Percentiles rank a stretch among this genome's conserved stretches.
Conservation (phyloP, 2,113 vertebrate genomes). For the Butorides virescens region DNA sequence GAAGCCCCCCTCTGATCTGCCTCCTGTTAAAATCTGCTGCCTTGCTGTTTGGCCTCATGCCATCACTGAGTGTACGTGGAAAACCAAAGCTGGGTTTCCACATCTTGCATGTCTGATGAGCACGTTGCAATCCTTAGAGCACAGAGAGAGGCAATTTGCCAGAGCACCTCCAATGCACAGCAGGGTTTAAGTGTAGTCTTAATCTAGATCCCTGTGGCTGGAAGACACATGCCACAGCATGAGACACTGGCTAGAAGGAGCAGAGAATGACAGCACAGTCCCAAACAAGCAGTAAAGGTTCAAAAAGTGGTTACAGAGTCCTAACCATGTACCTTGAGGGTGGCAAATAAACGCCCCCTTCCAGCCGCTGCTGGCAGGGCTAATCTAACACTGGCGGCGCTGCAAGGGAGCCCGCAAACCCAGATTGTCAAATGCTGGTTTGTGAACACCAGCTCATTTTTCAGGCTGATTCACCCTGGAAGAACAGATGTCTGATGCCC, state of each 20-base stretch:
- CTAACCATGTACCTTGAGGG: not conserved
- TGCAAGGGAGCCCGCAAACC: not conserved
- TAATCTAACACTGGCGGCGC: not conserved
- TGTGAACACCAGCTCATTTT: not conserved
- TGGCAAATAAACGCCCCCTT: not conserved
- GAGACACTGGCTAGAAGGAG: not conserved
- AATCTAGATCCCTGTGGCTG: not conserved
- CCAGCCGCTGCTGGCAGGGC: not conserved
- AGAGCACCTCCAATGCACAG: fast-evolving
- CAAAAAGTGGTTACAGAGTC: not conserved
- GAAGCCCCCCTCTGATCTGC: not conserved
- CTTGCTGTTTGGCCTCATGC: not conserved
- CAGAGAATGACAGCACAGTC: not conserved
- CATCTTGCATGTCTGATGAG: not conserved
- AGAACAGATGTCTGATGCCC: not conserved
- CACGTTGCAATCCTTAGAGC: not conserved
- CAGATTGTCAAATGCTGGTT: not conserved
- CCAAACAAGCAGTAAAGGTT: not conserved
- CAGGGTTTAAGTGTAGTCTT: not conserved
- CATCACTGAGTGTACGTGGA: fast-evolving
- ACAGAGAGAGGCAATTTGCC: not conserved
- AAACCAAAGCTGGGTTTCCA: not conserved
- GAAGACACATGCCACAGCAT: not conserved
- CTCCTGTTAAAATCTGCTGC: not conserved
- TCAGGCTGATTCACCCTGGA: not conserved